Base-by-base conservation (phyloP, 2,888 invertebrate genomes). In the Fragum sueziense region DNA sequence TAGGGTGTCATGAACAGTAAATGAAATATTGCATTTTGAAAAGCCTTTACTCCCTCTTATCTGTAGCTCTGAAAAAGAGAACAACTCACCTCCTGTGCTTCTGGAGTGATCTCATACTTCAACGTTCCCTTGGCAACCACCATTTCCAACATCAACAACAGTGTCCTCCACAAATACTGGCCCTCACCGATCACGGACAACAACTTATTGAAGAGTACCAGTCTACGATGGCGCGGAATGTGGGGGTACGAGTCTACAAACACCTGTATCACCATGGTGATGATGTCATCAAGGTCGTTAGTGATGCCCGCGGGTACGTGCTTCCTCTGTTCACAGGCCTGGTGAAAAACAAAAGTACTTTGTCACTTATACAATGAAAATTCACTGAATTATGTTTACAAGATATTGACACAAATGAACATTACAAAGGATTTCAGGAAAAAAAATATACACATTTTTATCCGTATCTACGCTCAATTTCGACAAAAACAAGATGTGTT, bases 181-280 rank as follows among this genome's bases (percentile, higher is more conserved):
- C 91, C 90, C 17, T 91, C 91, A 37, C 93, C 93, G 0, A 98
- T 94, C 0, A 97, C 96, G 41, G 95, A 94, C n/a, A 98, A 93
- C 1, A 98, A 94, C 65, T 92, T 91, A 11, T 89, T 88, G 85
- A 97, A 98, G 0, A 99, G 94, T 0, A 97, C 96, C 74, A 96
- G 93, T 74, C 98, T 94, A 61, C 99, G 95, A 93, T 99, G 99
- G 88, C 97, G 97, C 0, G 99, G 99, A 22, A 99, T 97, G 93
- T 99, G 97, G 0, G 97, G 94, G 61, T 98, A 95, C 0, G 97
- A 97, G 89, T 97, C 97, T 0, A 98, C 97, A 92, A 99, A 99
- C 62, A 98, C 97, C 62, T 97, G 95, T 27, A 98, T 94, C 74
- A 90, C 88, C 87, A 89, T 87, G 59, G 90, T 88, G 74, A 90